A percentile compares a stretch with the other conserved stretches of the same genome.
phyloP scores from a whole-genome alignment of 2,113 vertebrate genomes.

The Sapajus apella region DNA sequence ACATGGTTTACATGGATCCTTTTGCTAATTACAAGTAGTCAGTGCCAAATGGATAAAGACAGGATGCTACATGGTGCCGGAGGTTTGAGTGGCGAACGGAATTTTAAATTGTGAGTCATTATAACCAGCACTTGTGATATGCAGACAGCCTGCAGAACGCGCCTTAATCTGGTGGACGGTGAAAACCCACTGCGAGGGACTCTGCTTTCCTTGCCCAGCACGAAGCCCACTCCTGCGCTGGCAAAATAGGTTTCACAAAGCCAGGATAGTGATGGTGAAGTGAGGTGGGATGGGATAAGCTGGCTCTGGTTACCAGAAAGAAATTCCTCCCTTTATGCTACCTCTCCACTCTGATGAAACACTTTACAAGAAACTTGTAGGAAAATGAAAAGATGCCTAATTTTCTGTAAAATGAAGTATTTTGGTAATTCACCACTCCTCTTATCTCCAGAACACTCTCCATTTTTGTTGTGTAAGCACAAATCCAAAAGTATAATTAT shows the following conservation, averaged over 20 bases:
- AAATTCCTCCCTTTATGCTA: not conserved
- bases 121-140: not conserved
- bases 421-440: not conserved
- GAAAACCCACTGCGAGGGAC: not conserved
- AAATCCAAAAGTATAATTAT: slow-evolving; percentile 26
- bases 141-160: not conserved
- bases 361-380: slow-evolving; percentile 26
- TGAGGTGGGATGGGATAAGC: rapidly evolving
- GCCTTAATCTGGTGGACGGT: not conserved
- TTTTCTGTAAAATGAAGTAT: slow-evolving; percentile 15
- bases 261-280: not conserved
- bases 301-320: not conserved
- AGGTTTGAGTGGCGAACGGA: not conserved
- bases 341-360: not conserved
- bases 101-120: not conserved
- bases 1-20: not conserved
- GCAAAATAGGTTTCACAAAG: not conserved
- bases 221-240: no score
- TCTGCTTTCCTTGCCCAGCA: not conserved
- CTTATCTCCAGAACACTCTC: slow-evolving; percentile 33
- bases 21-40: not conserved
- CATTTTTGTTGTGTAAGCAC: slow-evolving; percentile 24
- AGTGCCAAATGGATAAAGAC: not conserved
- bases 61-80: not conserved
- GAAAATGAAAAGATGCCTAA: slow-evolving; percentile 31